Percentiles rank a stretch among this genome's conserved stretches.
Conservation (phyloP, 2,797 vertebrate genomes). For the Coluber constrictor region DNA sequence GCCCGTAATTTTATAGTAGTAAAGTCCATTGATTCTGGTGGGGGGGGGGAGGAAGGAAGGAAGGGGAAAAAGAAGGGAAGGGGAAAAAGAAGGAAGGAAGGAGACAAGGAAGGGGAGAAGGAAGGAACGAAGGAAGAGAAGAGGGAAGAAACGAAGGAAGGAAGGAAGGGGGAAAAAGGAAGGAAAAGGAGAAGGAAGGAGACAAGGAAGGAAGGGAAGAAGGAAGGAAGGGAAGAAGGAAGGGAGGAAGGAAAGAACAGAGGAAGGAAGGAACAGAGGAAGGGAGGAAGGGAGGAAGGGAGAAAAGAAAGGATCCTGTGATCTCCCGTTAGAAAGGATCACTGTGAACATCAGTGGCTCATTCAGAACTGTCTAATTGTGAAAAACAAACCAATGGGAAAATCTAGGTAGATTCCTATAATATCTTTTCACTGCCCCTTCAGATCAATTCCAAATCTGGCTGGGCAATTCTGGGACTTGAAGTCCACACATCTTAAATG, state of each 20-base stretch:
- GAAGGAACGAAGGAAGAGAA: too few species aligned
- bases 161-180: too few species aligned
- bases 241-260: too few species aligned
- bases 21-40: neutral
- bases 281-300: too few species aligned
- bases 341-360: neutral
- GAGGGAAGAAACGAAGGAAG: neutral
- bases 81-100: neutral
- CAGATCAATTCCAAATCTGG: neutral
- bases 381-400: neutral
- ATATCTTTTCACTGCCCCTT: neutral
- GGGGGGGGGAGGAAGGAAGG: neutral
- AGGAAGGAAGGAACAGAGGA: too few species aligned
- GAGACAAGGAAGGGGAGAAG: neutral
- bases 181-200: too few species aligned
- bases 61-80: accelerated
- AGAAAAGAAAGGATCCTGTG: neutral
- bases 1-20: neutral
- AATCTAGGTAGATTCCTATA: neutral
- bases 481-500: neutral
- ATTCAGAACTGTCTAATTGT: neutral
- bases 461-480: neutral
- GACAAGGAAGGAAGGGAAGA: neutral
- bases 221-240: too few species aligned
- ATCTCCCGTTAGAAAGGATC: neutral